These are phyloP conservation scores for Ochropleura plecta DNA, from an alignment of 2,888 invertebrate species.

Conservation along the genomic window DNA sequence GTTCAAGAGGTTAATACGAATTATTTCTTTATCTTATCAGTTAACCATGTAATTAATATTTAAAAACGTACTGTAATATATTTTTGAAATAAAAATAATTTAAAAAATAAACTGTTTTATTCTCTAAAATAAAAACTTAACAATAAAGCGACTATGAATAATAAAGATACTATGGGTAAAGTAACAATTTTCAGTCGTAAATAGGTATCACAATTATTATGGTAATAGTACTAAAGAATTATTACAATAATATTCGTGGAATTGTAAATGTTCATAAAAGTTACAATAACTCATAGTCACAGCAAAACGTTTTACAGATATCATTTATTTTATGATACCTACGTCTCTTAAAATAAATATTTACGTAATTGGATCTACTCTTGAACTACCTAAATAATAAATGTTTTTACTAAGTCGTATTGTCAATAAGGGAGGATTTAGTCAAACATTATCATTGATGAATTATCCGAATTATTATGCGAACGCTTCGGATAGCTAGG, in stretches of 20 bases:
- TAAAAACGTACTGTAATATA: constrained; percentile 27
- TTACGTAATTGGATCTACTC: constrained; percentile 11
- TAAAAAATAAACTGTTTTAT: constrained; percentile 34
- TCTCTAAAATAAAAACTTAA: constrained; percentile 34
- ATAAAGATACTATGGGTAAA: constrained; percentile 18
- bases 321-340: constrained; percentile 13
- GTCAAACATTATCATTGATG: background rate
- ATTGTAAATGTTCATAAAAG: background rate
- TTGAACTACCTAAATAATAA: constrained; percentile 11
- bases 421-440: background rate
- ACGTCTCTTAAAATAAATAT: background rate
- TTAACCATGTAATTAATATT: constrained; percentile 14
- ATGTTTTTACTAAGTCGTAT: background rate
- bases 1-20: background rate
- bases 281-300: constrained; percentile 29
- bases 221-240: background rate
- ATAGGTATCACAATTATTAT: background rate
- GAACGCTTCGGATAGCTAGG: background rate
- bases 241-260: constrained; percentile 1
- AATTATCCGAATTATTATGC: background rate
- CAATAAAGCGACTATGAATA: constrained; percentile 18
- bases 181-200: background rate
- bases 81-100: constrained; percentile 22
- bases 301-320: constrained; percentile 31
- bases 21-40: constrained; percentile 17